These are phyloP conservation scores for Ispidina lecontei DNA, from an alignment of 2,797 vertebrate genomes.

Conservation along the genomic window DNA sequence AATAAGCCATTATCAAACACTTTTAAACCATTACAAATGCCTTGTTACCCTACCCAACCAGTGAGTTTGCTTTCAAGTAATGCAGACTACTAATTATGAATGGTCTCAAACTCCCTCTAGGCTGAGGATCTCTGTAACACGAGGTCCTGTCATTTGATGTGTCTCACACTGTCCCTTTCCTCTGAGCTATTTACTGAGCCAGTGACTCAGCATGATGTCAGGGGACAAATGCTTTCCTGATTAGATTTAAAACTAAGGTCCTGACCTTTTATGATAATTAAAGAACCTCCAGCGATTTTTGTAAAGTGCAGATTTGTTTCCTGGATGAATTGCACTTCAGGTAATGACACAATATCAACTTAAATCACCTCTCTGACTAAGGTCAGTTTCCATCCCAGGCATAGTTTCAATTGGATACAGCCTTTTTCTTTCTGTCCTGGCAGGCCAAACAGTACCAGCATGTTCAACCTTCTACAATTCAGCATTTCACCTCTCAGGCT, in stretches of 20 bases:
- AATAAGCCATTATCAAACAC: not conserved
- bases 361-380: not conserved
- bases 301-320: slow-evolving; percentile 7
- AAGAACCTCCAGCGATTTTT: not conserved
- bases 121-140: not conserved
- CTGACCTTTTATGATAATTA: slow-evolving; percentile 38
- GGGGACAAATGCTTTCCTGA: not conserved
- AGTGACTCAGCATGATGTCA: not conserved
- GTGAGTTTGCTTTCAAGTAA: not conserved
- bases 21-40: not conserved
- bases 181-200: not conserved
- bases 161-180: not conserved
- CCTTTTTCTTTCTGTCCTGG: not conserved
- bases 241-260: slow-evolving; percentile 34
- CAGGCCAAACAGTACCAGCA: not conserved
- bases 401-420: not conserved
- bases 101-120: not conserved
- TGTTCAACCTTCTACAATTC: not conserved
- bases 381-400: not conserved
- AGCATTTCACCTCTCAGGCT: not conserved
- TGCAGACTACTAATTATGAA: not conserved
- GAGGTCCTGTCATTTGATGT: not conserved
- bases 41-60: not conserved
- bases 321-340: slow-evolving; percentile 3
- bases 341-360: not conserved